phyloP scores from a whole-genome alignment of 2,888 invertebrate species.

The Eulithis testata region DNA sequence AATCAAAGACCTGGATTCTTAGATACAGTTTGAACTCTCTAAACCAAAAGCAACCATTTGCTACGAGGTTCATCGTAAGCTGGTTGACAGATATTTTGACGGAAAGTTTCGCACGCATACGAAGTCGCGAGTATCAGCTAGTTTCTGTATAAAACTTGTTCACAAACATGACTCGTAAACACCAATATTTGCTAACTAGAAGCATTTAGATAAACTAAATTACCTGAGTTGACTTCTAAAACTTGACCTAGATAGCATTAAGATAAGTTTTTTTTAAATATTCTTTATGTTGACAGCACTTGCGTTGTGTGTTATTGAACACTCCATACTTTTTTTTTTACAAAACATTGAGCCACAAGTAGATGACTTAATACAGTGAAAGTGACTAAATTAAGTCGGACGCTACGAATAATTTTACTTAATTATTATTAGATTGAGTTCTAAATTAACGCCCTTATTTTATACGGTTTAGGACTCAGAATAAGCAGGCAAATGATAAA shows the following conservation, averaged over 20 bases:
- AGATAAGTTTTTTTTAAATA: conserved; percentile 7
- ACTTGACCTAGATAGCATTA: conserved; percentile 1
- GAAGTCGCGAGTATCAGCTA: too few species aligned
- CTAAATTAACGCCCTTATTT: conserved; percentile 17
- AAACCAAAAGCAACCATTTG: too few species aligned
- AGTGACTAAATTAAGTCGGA: conserved; percentile 22
- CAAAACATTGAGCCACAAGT: too few species aligned
- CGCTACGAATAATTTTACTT: conserved; percentile 24
- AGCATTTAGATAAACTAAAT: conserved; percentile 9
- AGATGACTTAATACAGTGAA: conserved; percentile 24
- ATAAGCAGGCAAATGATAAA: conserved; percentile 2
- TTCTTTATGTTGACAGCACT: neutral
- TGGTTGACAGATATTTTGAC: too few species aligned
- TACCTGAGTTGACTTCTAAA: conserved; percentile 1
- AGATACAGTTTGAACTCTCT: too few species aligned
- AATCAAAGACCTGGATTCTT: too few species aligned
- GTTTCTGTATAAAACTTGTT: too few species aligned
- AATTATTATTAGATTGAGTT: conserved; percentile 5
- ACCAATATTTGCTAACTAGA: neutral
- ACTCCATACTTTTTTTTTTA: too few species aligned
- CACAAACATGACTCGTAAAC: too few species aligned
- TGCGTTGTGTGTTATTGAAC: too few species aligned
- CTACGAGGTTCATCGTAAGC: too few species aligned
- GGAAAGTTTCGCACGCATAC: too few species aligned
- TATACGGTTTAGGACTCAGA: neutral